Base-by-base conservation (phyloP, 2,888 invertebrate species). In the Pilophorus perplexus region DNA sequence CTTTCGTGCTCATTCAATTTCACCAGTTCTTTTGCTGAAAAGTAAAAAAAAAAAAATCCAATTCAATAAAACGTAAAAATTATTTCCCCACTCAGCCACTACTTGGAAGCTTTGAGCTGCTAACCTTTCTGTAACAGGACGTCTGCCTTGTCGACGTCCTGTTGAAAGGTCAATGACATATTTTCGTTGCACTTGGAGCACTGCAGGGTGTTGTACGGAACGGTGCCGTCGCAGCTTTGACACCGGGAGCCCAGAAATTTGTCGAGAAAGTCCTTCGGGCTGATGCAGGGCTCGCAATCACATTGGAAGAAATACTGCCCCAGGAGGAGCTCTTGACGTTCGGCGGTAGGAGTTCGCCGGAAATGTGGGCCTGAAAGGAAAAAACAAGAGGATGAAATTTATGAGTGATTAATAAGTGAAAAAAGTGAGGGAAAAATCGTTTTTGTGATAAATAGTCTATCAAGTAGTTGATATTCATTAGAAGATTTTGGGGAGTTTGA, bases 241-340 rank as follows among this genome's bases (percentile, higher is more conserved):
- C 71, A 70, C 55, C 28, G 28, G 2, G 69, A 50, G 38, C 62
- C 67, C 10, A 57, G 68, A 55, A 69, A 70, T 59, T 67, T 68
- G 8, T 66, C 64, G 18, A 66, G 50, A 37, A 59, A 42, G 16
- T 62, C 46, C 14, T 10, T 20, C 10, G 50, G 16, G 64, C 52
- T 22, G 12, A 6, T 73, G 76, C 95, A 95, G 28, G 86, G 83
- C 3, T 77, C 74, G 76, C 95, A 96, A 48, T 78, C 75, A 77
- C 95, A 96, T 0, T 78, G 77, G 77, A 96, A 95, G 75, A 83
- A 83, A 77, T 93, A 95, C 73, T 89, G 88, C 16, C 81, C 80
- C 62, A 80, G 76, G 27, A 95, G 80, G 4, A 80, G 78, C 16
- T 81, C 77, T 68, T 85, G 83, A 1, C 95, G 81, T 16, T 84